Base-by-base conservation (phyloP, 1,140 invertebrate species). In the Bradysia coprophila region DNA sequence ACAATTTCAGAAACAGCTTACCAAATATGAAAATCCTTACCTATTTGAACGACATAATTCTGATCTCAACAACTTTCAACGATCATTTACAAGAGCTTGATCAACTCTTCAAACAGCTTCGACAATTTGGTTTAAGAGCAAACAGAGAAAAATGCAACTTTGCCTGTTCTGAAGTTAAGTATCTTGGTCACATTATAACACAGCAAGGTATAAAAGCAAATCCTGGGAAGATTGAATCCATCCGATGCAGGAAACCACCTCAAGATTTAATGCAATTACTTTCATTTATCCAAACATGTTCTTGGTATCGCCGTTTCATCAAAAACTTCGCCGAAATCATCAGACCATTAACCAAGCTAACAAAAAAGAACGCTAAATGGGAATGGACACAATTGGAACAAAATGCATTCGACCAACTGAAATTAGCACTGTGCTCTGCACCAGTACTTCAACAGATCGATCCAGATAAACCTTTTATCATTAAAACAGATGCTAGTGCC, bases 201-300 rank as follows among this genome's bases (percentile, higher is more conserved):
- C n/a, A n/a, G n/a, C n/a, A n/a, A n/a, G n/a, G n/a, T n/a, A n/a
- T n/a, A n/a, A n/a, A n/a, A n/a, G n/a, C n/a, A n/a, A n/a, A n/a
- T n/a, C n/a, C n/a, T n/a, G n/a, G n/a, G n/a, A n/a, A n/a, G n/a
- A n/a, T n/a, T n/a, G n/a, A n/a, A n/a, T 41, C 48, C 4, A 47
- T 49, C 42, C 48, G 6, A 47, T 49, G 11, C 2, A n/a, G n/a
- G 18, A 43, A 42, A 16, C 23, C 41, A 18, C 57, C 57, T 15
- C 23, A 23, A 13, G 50, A 50, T 16, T 21, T 56, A 2, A 55
- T 53, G 38, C 41, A 58, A 38, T 38, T 59, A 9, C 45, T 41
- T 41, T 46, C 33, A 15, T 49, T 52, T 22, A 15, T 50, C 19
- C 43, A 46, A 44, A 38, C 38, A 8, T 45, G 42, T 28, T 44